Evolutionary conservation across 2,888 invertebrate species (phyloP).

Genomic region (Leptinotarsa juncta): DNA sequence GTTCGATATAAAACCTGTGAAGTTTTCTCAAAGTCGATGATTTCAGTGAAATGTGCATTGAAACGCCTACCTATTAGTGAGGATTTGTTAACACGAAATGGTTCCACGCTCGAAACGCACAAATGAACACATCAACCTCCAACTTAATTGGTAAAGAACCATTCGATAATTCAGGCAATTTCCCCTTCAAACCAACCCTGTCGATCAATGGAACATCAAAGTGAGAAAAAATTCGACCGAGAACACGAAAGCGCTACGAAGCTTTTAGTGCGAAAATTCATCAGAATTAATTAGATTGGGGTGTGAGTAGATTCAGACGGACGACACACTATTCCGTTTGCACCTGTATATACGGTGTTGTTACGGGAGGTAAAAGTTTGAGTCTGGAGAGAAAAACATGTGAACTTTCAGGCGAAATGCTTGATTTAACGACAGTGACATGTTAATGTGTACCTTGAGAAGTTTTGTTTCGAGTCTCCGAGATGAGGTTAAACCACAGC

Average conservation of each 20-base stretch:
- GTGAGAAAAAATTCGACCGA: conserved; percentile 28
- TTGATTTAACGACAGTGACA: too few relatives aligned
- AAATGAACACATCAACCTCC: conserved; percentile 18
- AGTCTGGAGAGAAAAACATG: not conserved
- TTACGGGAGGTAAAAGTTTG: too few relatives aligned
- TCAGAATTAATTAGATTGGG: conserved; percentile 51
- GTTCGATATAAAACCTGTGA: not conserved
- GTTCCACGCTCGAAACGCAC: not conserved
- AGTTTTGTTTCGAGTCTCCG: too few relatives aligned
- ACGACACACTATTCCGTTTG: conserved; percentile 11
- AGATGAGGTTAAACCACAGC: too few relatives aligned
- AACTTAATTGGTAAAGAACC: conserved; percentile 28
- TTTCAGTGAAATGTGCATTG: not conserved
- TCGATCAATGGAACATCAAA: conserved; percentile 17
- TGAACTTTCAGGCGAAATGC: not conserved
- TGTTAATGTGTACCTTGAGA: too few relatives aligned
- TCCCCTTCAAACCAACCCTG: conserved; percentile 20
- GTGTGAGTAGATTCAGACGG: conserved; percentile 46
- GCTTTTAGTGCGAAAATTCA: conserved; percentile 50
- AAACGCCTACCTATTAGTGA: not conserved
- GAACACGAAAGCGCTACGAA: conserved; percentile 37
- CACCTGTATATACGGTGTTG: not conserved
- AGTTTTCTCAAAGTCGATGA: too few relatives aligned
- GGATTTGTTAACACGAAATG: conserved; percentile 7
- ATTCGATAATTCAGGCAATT: conserved; percentile 26